Conservation (phyloP, 2,113 vertebrate species). For the Triplophysa dalaica region DNA sequence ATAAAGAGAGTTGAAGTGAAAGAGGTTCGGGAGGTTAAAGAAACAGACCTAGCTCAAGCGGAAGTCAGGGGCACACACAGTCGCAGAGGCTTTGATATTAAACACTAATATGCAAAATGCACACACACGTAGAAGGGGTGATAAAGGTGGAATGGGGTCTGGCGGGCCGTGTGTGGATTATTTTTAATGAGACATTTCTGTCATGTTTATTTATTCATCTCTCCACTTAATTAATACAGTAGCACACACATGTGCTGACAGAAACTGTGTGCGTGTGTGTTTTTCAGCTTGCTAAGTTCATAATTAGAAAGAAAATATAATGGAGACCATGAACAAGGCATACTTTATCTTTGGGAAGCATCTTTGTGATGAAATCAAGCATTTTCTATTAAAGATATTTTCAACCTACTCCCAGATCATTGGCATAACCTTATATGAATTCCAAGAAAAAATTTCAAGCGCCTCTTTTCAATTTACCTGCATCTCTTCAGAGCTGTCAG, state of each 20-base stretch:
- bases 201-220: slow-evolving; percentile 42
- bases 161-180: background rate
- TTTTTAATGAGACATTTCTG: slow-evolving; percentile 38
- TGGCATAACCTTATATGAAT: slow-evolving; percentile 11
- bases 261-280: slow-evolving; percentile 14
- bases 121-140: slow-evolving; percentile 3
- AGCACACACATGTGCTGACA: slow-evolving; percentile 6
- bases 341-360: background rate
- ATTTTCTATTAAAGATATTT: slow-evolving; percentile 37
- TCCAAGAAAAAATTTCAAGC: background rate
- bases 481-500: slow-evolving; percentile 23
- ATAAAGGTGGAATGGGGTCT: slow-evolving; percentile 46
- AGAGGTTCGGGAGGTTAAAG: background rate
- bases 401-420: slow-evolving; percentile 7
- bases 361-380: slow-evolving; percentile 32
- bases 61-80: slow-evolving; percentile 1
- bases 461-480: slow-evolving; percentile 22
- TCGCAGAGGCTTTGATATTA: slow-evolving; percentile 3
- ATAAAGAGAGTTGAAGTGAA: background rate
- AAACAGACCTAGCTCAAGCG: slow-evolving; percentile 9
- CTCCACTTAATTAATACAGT: slow-evolving; percentile 42
- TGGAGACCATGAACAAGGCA: background rate
- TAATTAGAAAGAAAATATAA: slow-evolving; percentile 7
- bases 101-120: slow-evolving; percentile 29
- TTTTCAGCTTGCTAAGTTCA: background rate